Evolutionary conservation across 92 coral and sea anemone species (phyloP), one percentile per base, ranked within the genome.

Genomic region (Parazoanthus atlanticus): DNA sequence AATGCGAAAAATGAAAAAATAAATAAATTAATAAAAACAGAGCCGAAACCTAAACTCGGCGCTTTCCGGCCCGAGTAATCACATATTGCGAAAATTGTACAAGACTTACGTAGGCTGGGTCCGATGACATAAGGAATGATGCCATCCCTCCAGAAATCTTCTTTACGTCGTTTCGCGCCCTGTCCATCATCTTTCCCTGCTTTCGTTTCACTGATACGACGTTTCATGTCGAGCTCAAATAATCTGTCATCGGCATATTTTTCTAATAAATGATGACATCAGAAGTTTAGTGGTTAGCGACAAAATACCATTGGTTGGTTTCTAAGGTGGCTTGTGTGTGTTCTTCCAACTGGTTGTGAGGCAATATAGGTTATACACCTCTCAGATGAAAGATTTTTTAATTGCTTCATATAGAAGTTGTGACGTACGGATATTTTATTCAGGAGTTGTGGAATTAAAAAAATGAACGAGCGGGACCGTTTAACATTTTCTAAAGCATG

Each of bases 121-220:
- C 71, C 71, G 9, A 80, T 26, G 6, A 56, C 67, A 33, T 80
- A 80, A 16, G 84, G 84, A 21, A 80, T 19, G 25, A 80, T 56
- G 13, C 84, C 84, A 12, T 80, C 84, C 30, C 11, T 54, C 84
- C 84, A 80, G 8, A 71, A 9, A 29, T 71, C 76, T 29, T 26
- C 76, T 71, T 71, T 71, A 6, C 38, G 76, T 71, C 76, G 76
- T 71, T 71, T 71, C 19, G 76, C 76, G 76, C 76, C 76, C 36
- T 71, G 76, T 10, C 76, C 76, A 13, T 71, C 76, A 32, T 29
- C 76, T 71, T 71, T 71, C 36, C 76, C 76, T 26, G 76, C 76
- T 8, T 71, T 71, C 76, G 76, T 71, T 71, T 71, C 76, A 15
- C 76, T 71, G 76, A 71, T 71, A 15, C 28, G 76, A 71, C 76